Base-by-base conservation (phyloP, 37 sponge, comb jelly and placozoan species). In the Halichondria panicea region DNA sequence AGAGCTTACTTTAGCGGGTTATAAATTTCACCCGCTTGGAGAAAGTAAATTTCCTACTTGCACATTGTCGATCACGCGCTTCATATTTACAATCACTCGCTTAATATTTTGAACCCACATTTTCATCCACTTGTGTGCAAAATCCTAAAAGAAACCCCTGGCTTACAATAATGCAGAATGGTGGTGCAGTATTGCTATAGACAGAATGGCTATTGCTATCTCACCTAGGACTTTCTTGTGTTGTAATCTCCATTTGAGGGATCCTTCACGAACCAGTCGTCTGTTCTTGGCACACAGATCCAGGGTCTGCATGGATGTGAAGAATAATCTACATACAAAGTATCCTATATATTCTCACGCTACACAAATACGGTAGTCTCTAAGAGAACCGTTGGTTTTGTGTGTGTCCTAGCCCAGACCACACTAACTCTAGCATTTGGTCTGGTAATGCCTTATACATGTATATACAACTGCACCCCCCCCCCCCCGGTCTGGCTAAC, bases 221-320 rank as follows among this genome's bases (percentile, higher is more conserved):
- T 78, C 58, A 86, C 87, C 87, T 25, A 86, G 59, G 22, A 58
- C 74, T 46, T 72, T 90, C 38, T 76, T 80, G 77, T 81, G 70
- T 43, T 85, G 74, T 58, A 90, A 63, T 70, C 76, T 90, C 91
- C 86, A 81, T 1, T 73, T 81, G 21, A 90, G 78, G 8, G 72
- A 37, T 4, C 91, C 91, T 55, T 90, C 82, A 42, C 81, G 82
- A 0, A 90, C 41, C 65, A 90, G 39, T 40, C 21, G 38, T 24
- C 86, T 69, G 1, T 57, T 42, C 39, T 85, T 78, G 1, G 73
- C 50, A 21, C 82, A 66, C 71, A 90, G 43, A 43, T 85, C 88
- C 40, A 85, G 68, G 39, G 53, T 72, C 89, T 89, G 55, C 4
- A 45, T 21, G 15, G 30, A 64, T 13, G 52, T 30, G 71, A 70